These are phyloP conservation scores for Doryteuthis pealeii DNA, from an alignment of 1,140 invertebrate species.

Conservation along the genomic window DNA sequence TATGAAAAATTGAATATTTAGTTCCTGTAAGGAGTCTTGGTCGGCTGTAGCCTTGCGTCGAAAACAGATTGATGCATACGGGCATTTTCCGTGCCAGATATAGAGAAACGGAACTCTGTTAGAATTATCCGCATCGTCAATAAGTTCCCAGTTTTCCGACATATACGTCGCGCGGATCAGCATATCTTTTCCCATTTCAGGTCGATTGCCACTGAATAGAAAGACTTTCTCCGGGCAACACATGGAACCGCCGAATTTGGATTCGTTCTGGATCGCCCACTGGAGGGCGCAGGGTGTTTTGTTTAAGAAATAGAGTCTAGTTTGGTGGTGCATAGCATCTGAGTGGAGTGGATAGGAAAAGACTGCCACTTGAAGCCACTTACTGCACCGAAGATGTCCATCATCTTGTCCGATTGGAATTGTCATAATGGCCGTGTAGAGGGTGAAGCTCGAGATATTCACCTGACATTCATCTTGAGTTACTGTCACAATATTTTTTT, in stretches of 20 bases:
- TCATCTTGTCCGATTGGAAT: slow-evolving; percentile 12
- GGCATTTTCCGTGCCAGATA: slow-evolving; percentile 47
- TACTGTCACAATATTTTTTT: slow-evolving; percentile 21
- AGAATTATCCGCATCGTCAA: slow-evolving; percentile 22
- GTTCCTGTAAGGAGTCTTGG: too few relatives aligned
- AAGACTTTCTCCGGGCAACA: slow-evolving; percentile 45
- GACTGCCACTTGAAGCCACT: slow-evolving; percentile 46
- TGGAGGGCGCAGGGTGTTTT: slow-evolving; percentile 49
- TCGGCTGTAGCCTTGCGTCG: slow-evolving; percentile 13
- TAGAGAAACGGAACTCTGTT: slow-evolving; percentile 30
- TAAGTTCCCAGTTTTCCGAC: slow-evolving; percentile 34
- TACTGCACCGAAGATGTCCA: slow-evolving; percentile 22
- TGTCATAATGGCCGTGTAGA: slow-evolving; percentile 37
- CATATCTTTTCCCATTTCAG: slow-evolving; percentile 32
- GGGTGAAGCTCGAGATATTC: slow-evolving; percentile 35
- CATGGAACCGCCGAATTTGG: slow-evolving; percentile 36
- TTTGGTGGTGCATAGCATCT: slow-evolving; percentile 33
- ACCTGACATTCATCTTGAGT: slow-evolving; percentile 35
- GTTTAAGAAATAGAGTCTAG: slow-evolving; percentile 45
- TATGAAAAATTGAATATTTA: slow-evolving; percentile 33
- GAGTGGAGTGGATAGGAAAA: slow-evolving; percentile 34
- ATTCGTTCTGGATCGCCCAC: slow-evolving; percentile 48
- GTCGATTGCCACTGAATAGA: slow-evolving; percentile 22
- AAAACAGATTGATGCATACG: slow-evolving; percentile 36
- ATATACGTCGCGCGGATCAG: slow-evolving; percentile 29